phyloP scores from a whole-genome alignment of 2,888 invertebrate species.

The Psococerastis gibbosa region DNA sequence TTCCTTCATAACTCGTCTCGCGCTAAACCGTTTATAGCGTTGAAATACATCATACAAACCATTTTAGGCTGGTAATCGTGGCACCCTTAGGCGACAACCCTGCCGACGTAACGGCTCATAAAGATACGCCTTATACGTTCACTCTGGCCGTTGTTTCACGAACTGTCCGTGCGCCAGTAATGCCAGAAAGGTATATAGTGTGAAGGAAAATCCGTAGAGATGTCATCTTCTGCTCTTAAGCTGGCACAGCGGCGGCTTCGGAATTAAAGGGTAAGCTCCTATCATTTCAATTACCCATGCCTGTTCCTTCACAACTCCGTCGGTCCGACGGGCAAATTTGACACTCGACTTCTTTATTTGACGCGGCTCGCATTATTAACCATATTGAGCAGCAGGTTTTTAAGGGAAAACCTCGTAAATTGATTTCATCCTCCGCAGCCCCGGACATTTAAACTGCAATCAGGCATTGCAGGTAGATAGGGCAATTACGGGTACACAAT shows the following conservation, averaged over 20 bases:
- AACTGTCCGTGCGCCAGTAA: no score
- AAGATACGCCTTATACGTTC: no score
- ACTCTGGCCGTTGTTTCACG: no score
- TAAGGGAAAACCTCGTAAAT: conserved; percentile 2
- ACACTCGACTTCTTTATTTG: conserved; percentile 9
- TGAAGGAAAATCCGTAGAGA: not conserved
- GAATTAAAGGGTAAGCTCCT: conserved; percentile 8
- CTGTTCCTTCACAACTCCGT: conserved; percentile 8
- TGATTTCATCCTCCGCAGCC: conserved; percentile 1
- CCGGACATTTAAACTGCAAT: not conserved
- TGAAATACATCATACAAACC: conserved; percentile 10
- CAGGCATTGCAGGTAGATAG: not conserved
- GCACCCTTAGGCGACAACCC: conserved; percentile 2
- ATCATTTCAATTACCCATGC: conserved; percentile 11
- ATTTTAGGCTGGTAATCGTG: conserved; percentile 8
- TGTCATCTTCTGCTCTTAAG: not conserved
- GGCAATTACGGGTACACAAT: not conserved
- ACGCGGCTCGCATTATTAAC: conserved; percentile 4
- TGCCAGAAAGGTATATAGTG: not conserved
- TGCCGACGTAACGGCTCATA: not conserved
- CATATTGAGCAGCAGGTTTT: conserved; percentile 5
- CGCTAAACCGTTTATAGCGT: conserved; percentile 10
- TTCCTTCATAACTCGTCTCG: not conserved
- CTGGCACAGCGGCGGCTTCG: conserved; percentile 4
- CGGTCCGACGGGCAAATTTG: conserved; percentile 4